A percentile compares a stretch with the other conserved stretches of the same genome.
Evolutionary conservation across 2,797 vertebrate species (phyloP).

Genomic region (Darevskia mixta): DNA sequence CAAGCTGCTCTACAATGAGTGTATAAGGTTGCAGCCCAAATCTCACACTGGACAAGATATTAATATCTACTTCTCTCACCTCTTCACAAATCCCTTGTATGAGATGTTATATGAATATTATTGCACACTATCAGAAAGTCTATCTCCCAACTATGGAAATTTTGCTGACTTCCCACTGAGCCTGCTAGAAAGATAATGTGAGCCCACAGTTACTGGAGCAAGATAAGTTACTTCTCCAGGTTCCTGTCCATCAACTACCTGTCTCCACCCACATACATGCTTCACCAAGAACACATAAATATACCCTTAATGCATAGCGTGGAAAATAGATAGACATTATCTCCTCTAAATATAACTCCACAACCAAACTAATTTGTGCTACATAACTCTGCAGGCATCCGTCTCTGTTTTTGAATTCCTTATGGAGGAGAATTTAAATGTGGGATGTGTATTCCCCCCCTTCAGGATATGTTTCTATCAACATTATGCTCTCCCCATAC

Average conservation of each 20-base stretch:
- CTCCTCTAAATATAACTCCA: conserved; percentile 66
- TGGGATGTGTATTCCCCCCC: background rate
- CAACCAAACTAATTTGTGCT: background rate
- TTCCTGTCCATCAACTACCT: conserved; percentile 47
- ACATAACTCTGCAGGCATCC: conserved; percentile 26
- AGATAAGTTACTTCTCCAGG: conserved; percentile 24
- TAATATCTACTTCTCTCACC: background rate
- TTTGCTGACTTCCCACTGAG: conserved; percentile 29
- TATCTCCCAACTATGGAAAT: conserved; percentile 35
- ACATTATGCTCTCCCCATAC: background rate
- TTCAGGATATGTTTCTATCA: background rate
- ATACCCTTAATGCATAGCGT: conserved; percentile 50
- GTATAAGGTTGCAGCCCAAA: background rate
- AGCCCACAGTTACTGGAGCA: conserved; percentile 30
- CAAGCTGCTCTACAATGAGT: no score
- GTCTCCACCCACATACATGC: background rate
- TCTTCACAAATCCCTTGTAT: background rate
- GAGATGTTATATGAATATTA: rapidly evolving
- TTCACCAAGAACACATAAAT: conserved; percentile 36
- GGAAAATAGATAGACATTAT: conserved; percentile 61
- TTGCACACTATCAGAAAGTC: background rate
- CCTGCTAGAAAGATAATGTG: background rate
- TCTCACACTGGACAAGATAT: rapidly evolving
- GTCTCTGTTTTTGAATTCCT: background rate
- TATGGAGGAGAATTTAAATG: conserved; percentile 1